A percentile compares a stretch with the other conserved stretches of the same genome.
These are phyloP conservation scores for Brenthis ino DNA, from an alignment of 2,888 invertebrate species.

Conservation along the genomic window DNA sequence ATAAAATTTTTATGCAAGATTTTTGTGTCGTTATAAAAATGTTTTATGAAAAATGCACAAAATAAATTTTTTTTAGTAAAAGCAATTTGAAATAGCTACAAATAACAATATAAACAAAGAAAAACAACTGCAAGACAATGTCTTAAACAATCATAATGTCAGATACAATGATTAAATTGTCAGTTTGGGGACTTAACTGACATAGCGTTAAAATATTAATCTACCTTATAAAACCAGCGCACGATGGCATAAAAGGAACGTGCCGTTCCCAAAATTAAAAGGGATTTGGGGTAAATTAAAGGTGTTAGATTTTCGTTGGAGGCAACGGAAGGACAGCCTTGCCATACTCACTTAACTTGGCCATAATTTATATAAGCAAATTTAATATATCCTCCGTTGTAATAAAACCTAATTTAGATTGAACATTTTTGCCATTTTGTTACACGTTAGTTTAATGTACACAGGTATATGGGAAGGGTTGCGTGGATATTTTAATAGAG, in stretches of 20 bases:
- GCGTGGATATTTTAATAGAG: conserved; percentile 36
- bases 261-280: conserved; percentile 66
- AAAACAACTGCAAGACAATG: background rate
- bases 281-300: conserved; percentile 68
- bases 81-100: too few relatives aligned
- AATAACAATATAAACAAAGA: background rate
- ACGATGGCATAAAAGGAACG: conserved; percentile 53
- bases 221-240: conserved; percentile 55
- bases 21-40: too few relatives aligned
- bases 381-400: background rate
- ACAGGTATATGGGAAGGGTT: conserved; percentile 14
- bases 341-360: background rate
- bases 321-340: conserved; percentile 9
- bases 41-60: too few relatives aligned
- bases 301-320: conserved; percentile 54
- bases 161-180: conserved; percentile 16
- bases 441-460: conserved; percentile 8
- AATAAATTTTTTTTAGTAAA: background rate
- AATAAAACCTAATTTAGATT: conserved; percentile 15
- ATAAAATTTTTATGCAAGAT: too few relatives aligned
- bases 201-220: conserved; percentile 57
- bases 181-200: conserved; percentile 27
- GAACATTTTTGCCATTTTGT: background rate
- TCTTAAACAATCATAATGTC: conserved; percentile 4
- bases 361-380: background rate